These are phyloP conservation scores for Delphinus delphis DNA, from an alignment of 2,113 vertebrate species.

Conservation along the genomic window DNA sequence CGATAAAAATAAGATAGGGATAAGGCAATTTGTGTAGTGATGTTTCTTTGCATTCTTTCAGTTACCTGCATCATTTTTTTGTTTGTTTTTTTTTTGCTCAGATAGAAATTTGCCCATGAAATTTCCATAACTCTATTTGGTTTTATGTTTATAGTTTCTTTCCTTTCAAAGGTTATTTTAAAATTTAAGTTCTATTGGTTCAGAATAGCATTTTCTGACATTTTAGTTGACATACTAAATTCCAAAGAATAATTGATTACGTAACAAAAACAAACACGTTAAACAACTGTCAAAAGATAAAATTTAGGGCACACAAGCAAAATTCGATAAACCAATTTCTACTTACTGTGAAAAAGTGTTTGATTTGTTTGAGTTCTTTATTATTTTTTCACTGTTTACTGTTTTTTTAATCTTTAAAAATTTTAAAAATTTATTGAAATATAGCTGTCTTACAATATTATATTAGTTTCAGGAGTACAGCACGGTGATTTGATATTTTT, in stretches of 20 bases:
- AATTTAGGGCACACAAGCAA: neutral
- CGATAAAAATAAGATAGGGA: neutral
- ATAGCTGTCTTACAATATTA: neutral
- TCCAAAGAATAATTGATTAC: neutral
- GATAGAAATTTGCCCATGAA: neutral
- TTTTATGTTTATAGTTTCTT: neutral
- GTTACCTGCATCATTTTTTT: neutral
- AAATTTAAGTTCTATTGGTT: neutral
- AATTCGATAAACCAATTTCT: neutral
- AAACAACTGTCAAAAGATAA: neutral
- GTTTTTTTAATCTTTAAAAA: neutral
- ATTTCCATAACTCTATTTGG: neutral
- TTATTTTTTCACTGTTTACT: neutral
- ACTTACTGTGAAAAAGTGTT: neutral
- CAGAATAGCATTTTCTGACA: neutral
- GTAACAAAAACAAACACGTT: neutral
- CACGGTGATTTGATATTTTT: neutral
- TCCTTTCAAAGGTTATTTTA: conserved; percentile 4
- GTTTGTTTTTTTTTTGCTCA: neutral
- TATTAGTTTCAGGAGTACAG: neutral
- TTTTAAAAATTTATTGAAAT: neutral
- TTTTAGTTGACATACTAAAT: neutral
- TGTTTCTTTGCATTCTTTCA: neutral
- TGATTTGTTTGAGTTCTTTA: neutral
- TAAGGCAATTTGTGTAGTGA: neutral